Conservation (phyloP, 1,140 invertebrate species). For the Philotrypesis tridentata region DNA sequence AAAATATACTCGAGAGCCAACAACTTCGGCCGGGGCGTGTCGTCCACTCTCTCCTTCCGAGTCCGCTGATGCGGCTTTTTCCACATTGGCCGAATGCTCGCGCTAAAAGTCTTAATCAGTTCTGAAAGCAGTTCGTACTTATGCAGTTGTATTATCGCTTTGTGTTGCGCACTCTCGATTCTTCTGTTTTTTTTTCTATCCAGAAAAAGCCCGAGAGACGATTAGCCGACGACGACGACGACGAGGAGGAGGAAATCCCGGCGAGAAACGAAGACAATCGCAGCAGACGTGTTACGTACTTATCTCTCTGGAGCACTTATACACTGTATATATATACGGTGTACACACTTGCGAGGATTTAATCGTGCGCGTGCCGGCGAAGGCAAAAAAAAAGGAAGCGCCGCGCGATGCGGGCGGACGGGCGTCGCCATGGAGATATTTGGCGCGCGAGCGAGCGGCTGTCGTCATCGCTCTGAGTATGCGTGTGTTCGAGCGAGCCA, state of each 20-base stretch:
- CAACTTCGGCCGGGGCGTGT: neutral
- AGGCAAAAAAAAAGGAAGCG: neutral
- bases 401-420: conserved; percentile 1
- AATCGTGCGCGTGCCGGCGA: neutral
- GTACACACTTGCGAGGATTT: neutral
- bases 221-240: neutral
- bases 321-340: no score
- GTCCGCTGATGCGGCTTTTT: neutral
- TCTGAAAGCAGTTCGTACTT: no score
- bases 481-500: conserved; percentile 57
- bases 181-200: no score
- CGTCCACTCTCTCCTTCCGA: neutral
- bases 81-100: no score
- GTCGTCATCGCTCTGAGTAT: conserved; percentile 64
- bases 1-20: neutral
- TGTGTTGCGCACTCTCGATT: no score
- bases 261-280: neutral
- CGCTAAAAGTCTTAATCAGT: no score
- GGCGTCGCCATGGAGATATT: conserved; percentile 41
- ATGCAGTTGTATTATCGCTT: no score
- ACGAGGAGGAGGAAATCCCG: neutral
- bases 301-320: no score
- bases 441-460: conserved; percentile 40
- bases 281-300: no score
- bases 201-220: neutral